These are phyloP conservation scores for Astropecten irregularis DNA, from an alignment of 53 echinoderm and acorn worm genomes.

Conservation along the genomic window DNA sequence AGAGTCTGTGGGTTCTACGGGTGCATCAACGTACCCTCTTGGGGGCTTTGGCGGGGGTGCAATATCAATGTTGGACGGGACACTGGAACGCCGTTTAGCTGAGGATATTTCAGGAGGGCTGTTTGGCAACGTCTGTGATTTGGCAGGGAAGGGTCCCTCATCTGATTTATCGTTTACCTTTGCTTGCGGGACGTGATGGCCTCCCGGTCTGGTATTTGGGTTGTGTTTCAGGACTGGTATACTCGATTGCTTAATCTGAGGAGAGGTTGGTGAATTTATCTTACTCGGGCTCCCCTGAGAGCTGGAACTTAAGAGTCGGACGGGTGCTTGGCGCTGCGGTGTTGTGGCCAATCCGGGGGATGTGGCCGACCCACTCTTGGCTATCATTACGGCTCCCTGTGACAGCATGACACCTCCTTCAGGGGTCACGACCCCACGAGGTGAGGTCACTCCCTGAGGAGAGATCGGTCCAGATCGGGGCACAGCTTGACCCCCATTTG, in stretches of 20 bases:
- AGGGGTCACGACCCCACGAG: constrained; percentile 48
- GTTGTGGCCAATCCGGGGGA: constrained; percentile 42
- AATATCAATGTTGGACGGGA: constrained; percentile 29
- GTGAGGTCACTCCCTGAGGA: constrained; percentile 38
- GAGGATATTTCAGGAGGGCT: background rate
- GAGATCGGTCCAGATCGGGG: constrained; percentile 8
- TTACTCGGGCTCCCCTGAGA: constrained; percentile 38
- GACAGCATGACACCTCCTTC: constrained; percentile 52
- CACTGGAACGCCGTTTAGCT: constrained; percentile 21
- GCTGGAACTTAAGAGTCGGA: constrained; percentile 31
- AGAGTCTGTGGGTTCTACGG: constrained; percentile 43
- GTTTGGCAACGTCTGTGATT: background rate
- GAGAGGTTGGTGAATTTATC: constrained; percentile 16
- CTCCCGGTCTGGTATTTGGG: constrained; percentile 2
- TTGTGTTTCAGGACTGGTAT: constrained; percentile 32
- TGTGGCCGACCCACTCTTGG: constrained; percentile 36
- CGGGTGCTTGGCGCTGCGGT: constrained; percentile 53
- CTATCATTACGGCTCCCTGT: constrained; percentile 46
- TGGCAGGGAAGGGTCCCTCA: background rate
- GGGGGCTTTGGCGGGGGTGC: constrained; percentile 74
- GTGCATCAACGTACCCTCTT: constrained; percentile 64
- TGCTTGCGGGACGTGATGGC: background rate
- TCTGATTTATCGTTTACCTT: background rate
- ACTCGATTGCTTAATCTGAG: constrained; percentile 26
- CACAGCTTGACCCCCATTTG: background rate